These are phyloP conservation scores for Gorilla gorilla DNA, from an alignment of 2,113 vertebrate genomes.

Conservation along the genomic window DNA sequence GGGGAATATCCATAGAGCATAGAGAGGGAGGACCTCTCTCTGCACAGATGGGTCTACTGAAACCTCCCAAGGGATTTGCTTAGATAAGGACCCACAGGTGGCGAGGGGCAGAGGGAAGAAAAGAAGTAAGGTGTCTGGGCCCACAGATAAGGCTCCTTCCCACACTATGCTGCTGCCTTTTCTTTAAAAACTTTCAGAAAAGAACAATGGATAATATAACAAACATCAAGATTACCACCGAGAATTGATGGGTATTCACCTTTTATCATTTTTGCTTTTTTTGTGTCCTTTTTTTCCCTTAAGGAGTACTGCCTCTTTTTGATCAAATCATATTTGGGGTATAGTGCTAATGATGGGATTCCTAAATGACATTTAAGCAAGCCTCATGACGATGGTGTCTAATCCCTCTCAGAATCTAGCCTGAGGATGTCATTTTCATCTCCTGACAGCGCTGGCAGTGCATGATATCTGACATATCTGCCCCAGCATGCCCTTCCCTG, in stretches of 20 bases:
- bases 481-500: fast-evolving
- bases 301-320: not conserved
- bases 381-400: not conserved
- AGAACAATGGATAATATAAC: not conserved
- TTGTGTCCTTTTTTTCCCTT: not conserved
- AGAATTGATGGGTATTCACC: not conserved
- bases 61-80: not conserved
- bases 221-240: not conserved
- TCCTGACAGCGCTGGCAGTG: fast-evolving
- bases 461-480: not conserved
- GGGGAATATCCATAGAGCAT: not conserved
- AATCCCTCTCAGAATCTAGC: not conserved
- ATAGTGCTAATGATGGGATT: not conserved
- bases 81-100: not conserved
- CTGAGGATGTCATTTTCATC: not conserved
- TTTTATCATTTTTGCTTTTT: not conserved
- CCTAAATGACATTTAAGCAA: not conserved
- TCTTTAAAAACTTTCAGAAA: not conserved
- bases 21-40: not conserved
- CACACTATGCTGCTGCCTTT: not conserved
- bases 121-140: not conserved
- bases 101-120: not conserved
- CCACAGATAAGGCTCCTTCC: not conserved
- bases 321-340: not conserved
- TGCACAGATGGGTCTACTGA: not conserved